Evolutionary conservation across 2,888 invertebrate genomes (phyloP).

Genomic region (Disparrhopalites patrizii): DNA sequence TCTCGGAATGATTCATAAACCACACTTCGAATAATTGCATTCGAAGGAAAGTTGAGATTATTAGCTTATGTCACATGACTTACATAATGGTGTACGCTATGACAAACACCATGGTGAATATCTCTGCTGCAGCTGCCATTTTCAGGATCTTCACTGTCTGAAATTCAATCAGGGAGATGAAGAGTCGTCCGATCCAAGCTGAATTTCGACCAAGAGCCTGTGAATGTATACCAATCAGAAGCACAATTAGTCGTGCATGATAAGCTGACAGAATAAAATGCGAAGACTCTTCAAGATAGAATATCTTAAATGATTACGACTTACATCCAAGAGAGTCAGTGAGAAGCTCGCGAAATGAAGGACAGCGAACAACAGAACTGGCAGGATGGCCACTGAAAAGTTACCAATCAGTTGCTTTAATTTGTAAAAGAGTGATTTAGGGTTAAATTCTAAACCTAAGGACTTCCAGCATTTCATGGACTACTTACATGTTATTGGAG

Average conservation of each 20-base stretch:
- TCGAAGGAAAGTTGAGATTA: too few species aligned
- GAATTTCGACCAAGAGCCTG: constrained; percentile 89
- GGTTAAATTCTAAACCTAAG: background rate
- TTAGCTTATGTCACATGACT: constrained; percentile 11
- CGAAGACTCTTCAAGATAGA: too few species aligned
- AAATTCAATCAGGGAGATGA: constrained; percentile 83
- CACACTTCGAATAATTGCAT: too few species aligned
- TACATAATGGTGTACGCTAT: constrained; percentile 69
- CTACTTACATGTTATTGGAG: constrained; percentile 76
- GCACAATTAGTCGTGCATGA: too few species aligned
- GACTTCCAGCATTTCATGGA: background rate
- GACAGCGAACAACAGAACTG: constrained; percentile 84
- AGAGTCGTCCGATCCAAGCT: constrained; percentile 78
- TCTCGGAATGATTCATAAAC: too few species aligned
- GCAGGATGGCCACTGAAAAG: constrained; percentile 76
- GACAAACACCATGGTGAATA: constrained; percentile 61
- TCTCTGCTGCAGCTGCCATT: constrained; percentile 88
- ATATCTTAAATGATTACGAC: constrained; percentile 54
- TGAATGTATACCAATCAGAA: too few species aligned
- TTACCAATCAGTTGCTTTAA: too few species aligned
- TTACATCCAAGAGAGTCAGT: constrained; percentile 82
- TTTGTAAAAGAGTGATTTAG: too few species aligned
- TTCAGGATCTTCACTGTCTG: constrained; percentile 86
- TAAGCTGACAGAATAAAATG: too few species aligned
- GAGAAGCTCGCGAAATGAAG: constrained; percentile 92